Percentiles rank a stretch among this genome's conserved stretches.
phyloP scores from a whole-genome alignment of 2,888 invertebrate species.

The Athalia rosae region DNA sequence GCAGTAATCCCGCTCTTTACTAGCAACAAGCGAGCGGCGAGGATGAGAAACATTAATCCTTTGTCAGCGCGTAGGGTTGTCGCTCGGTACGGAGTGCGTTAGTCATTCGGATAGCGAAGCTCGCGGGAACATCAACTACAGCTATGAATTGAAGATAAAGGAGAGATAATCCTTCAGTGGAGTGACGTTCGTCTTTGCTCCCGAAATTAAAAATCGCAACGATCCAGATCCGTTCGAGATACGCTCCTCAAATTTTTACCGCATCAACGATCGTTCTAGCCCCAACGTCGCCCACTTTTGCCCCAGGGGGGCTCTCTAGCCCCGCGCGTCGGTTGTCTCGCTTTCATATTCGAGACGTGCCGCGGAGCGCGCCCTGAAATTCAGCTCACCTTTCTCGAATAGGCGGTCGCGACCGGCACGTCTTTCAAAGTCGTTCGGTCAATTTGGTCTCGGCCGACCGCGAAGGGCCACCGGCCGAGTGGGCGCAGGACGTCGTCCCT shows the following conservation, averaged over 20 bases:
- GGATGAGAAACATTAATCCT: conserved; percentile 36
- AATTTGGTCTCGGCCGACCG: conserved; percentile 42
- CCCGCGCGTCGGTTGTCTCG: background rate
- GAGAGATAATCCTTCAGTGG: conserved; percentile 31
- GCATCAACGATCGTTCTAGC: conserved; percentile 22
- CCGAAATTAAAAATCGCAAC: conserved; percentile 29
- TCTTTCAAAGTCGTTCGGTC: conserved; percentile 34
- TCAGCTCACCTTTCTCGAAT: conserved; percentile 38
- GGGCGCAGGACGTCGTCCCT: conserved; percentile 10
- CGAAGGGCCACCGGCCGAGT: conserved; percentile 33
- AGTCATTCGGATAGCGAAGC: background rate
- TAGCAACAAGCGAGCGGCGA: conserved; percentile 19
- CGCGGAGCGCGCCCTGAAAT: conserved; percentile 33
- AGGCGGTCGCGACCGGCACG: conserved; percentile 26
- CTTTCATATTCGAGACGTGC: conserved; percentile 41
- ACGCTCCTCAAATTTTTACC: conserved; percentile 25
- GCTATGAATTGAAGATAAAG: conserved; percentile 5
- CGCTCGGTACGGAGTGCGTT: background rate
- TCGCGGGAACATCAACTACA: conserved; percentile 20
- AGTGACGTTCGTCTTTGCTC: conserved; percentile 27
- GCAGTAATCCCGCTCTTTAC: conserved; percentile 40
- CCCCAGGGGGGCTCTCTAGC: background rate
- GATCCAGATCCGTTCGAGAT: conserved; percentile 6
- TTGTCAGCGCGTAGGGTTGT: conserved; percentile 30
- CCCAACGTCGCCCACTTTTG: conserved; percentile 30